Percentiles rank a stretch among this genome's conserved stretches.
phyloP scores from a whole-genome alignment of 2,888 invertebrate species.

The Chymomyza caudatula region DNA sequence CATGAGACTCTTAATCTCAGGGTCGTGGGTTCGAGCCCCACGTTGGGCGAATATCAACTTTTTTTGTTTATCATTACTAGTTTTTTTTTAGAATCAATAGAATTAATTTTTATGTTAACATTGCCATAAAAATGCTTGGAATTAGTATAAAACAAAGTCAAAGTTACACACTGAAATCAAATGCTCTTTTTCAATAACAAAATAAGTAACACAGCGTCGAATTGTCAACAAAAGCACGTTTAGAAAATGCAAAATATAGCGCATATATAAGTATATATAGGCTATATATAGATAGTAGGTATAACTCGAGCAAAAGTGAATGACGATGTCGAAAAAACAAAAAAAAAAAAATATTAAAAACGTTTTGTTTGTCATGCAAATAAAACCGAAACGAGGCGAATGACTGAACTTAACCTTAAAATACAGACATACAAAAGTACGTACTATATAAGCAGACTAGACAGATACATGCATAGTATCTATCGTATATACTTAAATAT shows the following conservation, averaged over 20 bases:
- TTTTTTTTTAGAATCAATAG: too few relatives aligned
- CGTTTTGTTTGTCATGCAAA: slow-evolving; percentile 56
- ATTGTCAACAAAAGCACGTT: slow-evolving; percentile 52
- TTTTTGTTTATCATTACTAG: too few relatives aligned
- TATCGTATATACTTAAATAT: background rate
- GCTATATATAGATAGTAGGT: slow-evolving; percentile 39
- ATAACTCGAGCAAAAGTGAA: slow-evolving; percentile 29
- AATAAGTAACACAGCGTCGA: slow-evolving; percentile 30
- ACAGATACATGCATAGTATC: background rate
- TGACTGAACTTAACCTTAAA: slow-evolving; percentile 66
- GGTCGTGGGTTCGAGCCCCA: slow-evolving; percentile 69
- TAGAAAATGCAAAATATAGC: slow-evolving; percentile 46
- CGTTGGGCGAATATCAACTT: slow-evolving; percentile 53
- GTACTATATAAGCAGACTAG: slow-evolving; percentile 11
- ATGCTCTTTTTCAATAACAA: slow-evolving; percentile 26
- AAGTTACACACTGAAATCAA: slow-evolving; percentile 25
- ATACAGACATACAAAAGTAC: slow-evolving; percentile 17
- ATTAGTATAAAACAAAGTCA: background rate
- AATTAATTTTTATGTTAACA: background rate
- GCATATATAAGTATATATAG: background rate
- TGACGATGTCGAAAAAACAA: background rate
- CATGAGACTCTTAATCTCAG: slow-evolving; percentile 57
- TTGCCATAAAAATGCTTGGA: background rate
- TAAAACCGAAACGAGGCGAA: slow-evolving; percentile 58
- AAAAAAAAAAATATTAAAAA: slow-evolving; percentile 32